A percentile compares a stretch with the other conserved stretches of the same genome.
Conservation (phyloP, 2,113 vertebrate genomes). For the Corythornis cristatus region DNA sequence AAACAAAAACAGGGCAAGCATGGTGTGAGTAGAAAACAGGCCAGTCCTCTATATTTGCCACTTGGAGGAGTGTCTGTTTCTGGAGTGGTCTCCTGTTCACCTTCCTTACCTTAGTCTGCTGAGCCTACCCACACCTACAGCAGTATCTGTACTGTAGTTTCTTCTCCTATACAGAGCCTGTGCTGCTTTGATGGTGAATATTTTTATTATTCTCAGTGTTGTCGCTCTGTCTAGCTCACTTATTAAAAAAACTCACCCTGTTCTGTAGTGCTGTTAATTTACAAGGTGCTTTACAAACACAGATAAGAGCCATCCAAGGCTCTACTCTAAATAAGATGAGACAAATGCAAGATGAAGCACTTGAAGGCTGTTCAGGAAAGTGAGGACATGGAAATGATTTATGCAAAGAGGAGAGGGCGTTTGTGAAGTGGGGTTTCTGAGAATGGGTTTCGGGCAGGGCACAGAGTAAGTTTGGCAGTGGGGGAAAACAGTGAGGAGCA, state of each 20-base stretch:
- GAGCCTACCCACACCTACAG: neutral
- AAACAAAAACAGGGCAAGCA: neutral
- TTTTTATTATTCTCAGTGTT: constrained; percentile 33
- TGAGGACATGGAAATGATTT: neutral
- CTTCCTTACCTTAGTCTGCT: neutral
- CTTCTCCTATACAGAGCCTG: neutral
- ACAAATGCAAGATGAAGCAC: constrained; percentile 22
- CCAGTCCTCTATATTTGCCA: neutral
- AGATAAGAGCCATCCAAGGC: constrained; percentile 28
- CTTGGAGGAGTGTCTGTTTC: neutral
- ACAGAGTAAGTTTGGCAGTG: neutral
- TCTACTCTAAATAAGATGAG: neutral
- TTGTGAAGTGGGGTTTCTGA: neutral
- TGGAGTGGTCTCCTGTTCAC: neutral
- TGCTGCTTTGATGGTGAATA: constrained; percentile 6
- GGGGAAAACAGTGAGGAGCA: neutral
- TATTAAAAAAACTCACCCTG: constrained; percentile 10
- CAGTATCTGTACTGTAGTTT: neutral
- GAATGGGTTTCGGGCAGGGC: neutral
- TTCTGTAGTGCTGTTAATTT: constrained; percentile 50
- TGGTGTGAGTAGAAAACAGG: neutral
- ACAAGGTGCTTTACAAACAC: constrained; percentile 56
- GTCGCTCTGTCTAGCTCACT: neutral
- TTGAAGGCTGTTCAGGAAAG: constrained; percentile 4
- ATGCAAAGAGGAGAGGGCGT: neutral